Percentiles rank a stretch among this genome's conserved stretches.
Evolutionary conservation across 2,113 vertebrate species (phyloP).

Genomic region (Nerophis ophidion): DNA sequence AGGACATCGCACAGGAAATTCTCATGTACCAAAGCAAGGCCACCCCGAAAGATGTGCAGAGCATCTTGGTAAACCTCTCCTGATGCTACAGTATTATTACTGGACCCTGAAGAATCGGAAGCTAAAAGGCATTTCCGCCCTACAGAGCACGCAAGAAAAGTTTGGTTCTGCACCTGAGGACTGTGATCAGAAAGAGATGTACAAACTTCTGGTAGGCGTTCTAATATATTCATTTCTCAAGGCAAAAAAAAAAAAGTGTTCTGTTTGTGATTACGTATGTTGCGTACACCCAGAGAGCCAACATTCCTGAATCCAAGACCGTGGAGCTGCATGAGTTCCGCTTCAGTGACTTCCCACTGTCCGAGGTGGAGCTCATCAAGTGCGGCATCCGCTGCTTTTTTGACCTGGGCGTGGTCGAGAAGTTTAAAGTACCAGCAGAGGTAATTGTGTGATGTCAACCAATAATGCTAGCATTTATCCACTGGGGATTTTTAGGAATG

Average conservation of each 20-base stretch:
- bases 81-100: not conserved
- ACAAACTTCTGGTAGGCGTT: constrained; percentile 81
- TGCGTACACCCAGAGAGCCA: constrained; percentile 72
- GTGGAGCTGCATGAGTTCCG: constrained; percentile 77
- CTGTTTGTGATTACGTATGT: not conserved
- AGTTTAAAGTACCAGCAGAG: constrained; percentile 92
- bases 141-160: constrained; percentile 85
- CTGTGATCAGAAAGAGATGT: constrained; percentile 82
- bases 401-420: constrained; percentile 87
- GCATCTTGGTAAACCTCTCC: constrained; percentile 77
- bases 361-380: constrained; percentile 80
- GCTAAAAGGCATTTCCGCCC: not conserved
- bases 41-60: constrained; percentile 74
- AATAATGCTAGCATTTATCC: too few relatives aligned
- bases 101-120: not conserved
- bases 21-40: constrained; percentile 85
- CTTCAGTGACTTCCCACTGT: constrained; percentile 86
- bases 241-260: not conserved
- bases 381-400: constrained; percentile 87
- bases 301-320: constrained; percentile 75
- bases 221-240: not conserved
- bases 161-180: constrained; percentile 78
- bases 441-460: constrained; percentile 45
- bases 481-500: too few relatives aligned
- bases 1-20: constrained; percentile 86